These are phyloP conservation scores for Aphodius granarius DNA, from an alignment of 2,888 invertebrate genomes.

Conservation along the genomic window DNA sequence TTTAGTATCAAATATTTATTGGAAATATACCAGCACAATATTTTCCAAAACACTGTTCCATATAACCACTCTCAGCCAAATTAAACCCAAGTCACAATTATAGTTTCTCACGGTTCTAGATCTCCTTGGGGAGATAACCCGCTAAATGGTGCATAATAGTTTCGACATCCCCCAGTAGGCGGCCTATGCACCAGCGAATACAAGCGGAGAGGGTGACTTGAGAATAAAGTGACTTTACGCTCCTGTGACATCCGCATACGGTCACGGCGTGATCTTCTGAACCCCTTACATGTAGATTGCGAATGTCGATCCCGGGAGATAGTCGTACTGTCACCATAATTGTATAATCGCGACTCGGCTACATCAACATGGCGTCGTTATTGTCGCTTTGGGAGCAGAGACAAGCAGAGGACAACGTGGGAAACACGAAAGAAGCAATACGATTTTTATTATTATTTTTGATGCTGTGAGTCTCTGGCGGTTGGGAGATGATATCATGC, in stretches of 20 bases:
- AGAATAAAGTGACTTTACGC: background rate
- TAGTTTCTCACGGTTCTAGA: conserved; percentile 12
- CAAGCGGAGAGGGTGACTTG: background rate
- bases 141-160: conserved; percentile 40
- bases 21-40: background rate
- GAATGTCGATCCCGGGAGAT: conserved; percentile 11
- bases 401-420: background rate
- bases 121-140: conserved; percentile 35
- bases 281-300: background rate
- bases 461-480: background rate
- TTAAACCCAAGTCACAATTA: background rate
- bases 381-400: conserved; percentile 25
- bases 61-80: background rate
- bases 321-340: conserved; percentile 25
- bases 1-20: no score
- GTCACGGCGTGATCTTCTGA: background rate
- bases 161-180: conserved; percentile 36
- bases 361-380: conserved; percentile 32
- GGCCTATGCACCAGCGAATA: background rate
- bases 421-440: background rate
- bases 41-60: background rate
- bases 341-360: conserved; percentile 33
- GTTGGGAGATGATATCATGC: background rate
- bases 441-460: background rate
- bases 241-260: background rate